Percentiles rank a stretch among this genome's conserved stretches.
Conservation (phyloP, 2,888 invertebrate species). For the Clusia tigrina region DNA sequence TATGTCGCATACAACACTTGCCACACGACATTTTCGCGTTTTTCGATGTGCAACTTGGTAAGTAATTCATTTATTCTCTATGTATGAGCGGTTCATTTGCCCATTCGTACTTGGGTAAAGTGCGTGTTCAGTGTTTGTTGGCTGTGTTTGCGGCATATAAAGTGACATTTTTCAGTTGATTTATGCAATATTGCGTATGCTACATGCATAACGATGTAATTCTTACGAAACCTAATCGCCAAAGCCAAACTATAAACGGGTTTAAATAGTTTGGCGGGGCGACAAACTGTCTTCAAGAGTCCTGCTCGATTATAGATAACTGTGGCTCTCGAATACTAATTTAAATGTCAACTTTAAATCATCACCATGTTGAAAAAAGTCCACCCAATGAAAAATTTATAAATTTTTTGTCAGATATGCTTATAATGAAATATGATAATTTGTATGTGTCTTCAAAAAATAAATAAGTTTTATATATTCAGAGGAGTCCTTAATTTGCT, state of each 20-base stretch:
- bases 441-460: too few species aligned
- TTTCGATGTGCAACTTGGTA: constrained; percentile 35
- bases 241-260: neutral
- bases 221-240: neutral
- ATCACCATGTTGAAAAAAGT: too few species aligned
- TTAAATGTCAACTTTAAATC: too few species aligned
- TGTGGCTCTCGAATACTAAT: too few species aligned
- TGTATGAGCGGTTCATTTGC: constrained; percentile 34
- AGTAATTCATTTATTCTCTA: neutral
- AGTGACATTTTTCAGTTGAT: constrained; percentile 32
- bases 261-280: neutral
- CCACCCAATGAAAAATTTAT: too few species aligned
- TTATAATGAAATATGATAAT: too few species aligned
- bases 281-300: too few species aligned
- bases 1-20: constrained; percentile 48
- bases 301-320: too few species aligned
- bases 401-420: too few species aligned
- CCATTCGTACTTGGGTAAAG: constrained; percentile 48
- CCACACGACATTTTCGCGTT: constrained; percentile 40
- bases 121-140: constrained; percentile 39
- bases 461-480: too few species aligned
- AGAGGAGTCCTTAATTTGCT: too few species aligned
- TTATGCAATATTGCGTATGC: constrained; percentile 32
- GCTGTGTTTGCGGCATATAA: constrained; percentile 26
- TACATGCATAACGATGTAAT: constrained; percentile 2